phyloP scores from a whole-genome alignment of 2,797 vertebrate species.

The Characodon lateralis region DNA sequence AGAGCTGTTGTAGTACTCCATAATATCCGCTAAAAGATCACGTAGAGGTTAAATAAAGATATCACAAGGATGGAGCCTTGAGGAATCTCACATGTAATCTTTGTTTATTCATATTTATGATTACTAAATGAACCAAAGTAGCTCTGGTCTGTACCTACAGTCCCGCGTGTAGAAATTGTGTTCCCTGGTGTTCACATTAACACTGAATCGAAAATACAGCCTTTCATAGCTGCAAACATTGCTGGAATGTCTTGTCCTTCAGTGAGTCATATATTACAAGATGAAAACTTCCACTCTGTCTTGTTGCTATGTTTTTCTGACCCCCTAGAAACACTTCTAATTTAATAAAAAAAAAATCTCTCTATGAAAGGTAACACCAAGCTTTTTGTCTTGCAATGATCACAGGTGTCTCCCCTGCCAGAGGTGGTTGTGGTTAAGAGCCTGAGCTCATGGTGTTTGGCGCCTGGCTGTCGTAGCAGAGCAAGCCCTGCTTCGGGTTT shows the following conservation, averaged over 20 bases:
- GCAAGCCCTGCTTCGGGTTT: constrained; percentile 27
- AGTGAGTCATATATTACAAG: constrained; percentile 40
- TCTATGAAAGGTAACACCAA: constrained; percentile 63
- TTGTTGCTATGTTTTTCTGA: constrained; percentile 32
- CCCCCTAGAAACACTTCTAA: constrained; percentile 33
- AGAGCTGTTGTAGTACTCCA: background rate
- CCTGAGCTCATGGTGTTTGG: constrained; percentile 39
- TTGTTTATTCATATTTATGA: background rate
- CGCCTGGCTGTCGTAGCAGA: constrained; percentile 51
- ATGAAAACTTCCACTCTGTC: constrained; percentile 23
- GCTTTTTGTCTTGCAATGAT: constrained; percentile 16
- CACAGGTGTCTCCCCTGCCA: constrained; percentile 52
- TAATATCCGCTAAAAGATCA: background rate
- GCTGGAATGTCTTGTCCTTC: constrained; percentile 2
- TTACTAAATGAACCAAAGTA: background rate
- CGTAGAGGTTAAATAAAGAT: background rate
- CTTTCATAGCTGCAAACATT: constrained; percentile 10
- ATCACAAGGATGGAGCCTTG: background rate
- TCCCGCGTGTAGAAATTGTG: background rate
- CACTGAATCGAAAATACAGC: background rate
- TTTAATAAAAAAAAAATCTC: constrained; percentile 37
- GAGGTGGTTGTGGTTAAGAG: constrained; percentile 46
- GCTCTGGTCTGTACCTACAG: background rate
- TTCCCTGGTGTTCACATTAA: background rate
- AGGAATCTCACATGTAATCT: background rate